Evolutionary conservation across 2,888 invertebrate species (phyloP).

Genomic region (Scaeva pyrastri): DNA sequence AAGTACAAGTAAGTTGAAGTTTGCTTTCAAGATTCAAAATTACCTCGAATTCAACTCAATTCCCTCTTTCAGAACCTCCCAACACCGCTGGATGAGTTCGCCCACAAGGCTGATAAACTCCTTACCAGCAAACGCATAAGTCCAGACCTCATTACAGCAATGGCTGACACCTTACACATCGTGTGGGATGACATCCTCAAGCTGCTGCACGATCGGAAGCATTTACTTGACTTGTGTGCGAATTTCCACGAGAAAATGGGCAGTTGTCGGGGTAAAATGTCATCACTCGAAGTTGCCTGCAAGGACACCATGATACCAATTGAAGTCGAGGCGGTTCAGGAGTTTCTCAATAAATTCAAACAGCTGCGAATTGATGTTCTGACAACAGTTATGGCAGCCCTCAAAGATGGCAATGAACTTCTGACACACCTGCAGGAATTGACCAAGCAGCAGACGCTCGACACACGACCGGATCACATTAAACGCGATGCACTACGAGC

Average conservation of each 20-base stretch:
- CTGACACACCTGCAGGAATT: conserved; percentile 90
- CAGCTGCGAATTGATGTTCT: conserved; percentile 89
- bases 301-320: conserved; percentile 88
- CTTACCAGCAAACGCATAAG: conserved; percentile 90
- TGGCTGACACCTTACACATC: conserved; percentile 91
- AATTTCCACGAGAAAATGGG: conserved; percentile 90
- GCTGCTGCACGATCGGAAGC: conserved; percentile 90
- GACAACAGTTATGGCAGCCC: conserved; percentile 91
- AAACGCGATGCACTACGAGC: conserved; percentile 85
- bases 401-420: conserved; percentile 91
- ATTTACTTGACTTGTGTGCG: conserved; percentile 91
- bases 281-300: conserved; percentile 88
- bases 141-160: conserved; percentile 93
- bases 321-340: conserved; percentile 89
- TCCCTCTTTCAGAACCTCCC: conserved; percentile 89
- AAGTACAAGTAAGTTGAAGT: conserved; percentile 88
- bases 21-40: too few relatives aligned
- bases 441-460: conserved; percentile 89
- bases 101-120: conserved; percentile 93
- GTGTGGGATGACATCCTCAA: conserved; percentile 93
- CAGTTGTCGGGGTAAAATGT: conserved; percentile 89
- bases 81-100: conserved; percentile 94
- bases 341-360: conserved; percentile 88
- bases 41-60: background rate
- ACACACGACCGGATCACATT: conserved; percentile 88